These are phyloP conservation scores for Chaetops frenatus DNA, from an alignment of 2,113 vertebrate species.

Conservation along the genomic window DNA sequence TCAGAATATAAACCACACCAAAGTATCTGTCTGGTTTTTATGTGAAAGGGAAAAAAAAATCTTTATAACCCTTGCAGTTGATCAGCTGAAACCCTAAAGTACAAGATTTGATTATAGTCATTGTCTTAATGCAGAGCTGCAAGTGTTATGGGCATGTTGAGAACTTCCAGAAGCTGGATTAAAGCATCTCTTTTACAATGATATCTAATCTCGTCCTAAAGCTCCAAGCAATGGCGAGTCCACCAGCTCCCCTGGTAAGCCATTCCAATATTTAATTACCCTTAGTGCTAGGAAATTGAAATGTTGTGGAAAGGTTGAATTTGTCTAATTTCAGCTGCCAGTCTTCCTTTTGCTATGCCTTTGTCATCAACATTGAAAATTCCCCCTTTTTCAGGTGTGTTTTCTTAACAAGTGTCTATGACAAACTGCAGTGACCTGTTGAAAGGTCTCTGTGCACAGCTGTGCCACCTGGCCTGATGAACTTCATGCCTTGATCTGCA, in stretches of 20 bases:
- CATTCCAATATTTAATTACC: conserved; percentile 65
- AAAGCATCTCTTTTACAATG: conserved; percentile 68
- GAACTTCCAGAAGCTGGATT: conserved; percentile 68
- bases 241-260: conserved; percentile 66
- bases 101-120: conserved; percentile 64
- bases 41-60: neutral
- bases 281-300: conserved; percentile 51
- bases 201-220: conserved; percentile 66
- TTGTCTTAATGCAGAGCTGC: conserved; percentile 65
- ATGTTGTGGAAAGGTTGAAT: conserved; percentile 40
- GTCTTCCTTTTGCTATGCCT: conserved; percentile 57
- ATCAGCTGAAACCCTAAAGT: conserved; percentile 54
- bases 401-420: neutral
- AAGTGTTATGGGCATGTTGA: conserved; percentile 64
- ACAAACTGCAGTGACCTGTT: neutral
- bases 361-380: conserved; percentile 18
- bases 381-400: neutral
- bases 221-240: conserved; percentile 66
- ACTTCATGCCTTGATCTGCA: neutral
- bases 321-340: conserved; percentile 48
- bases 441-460: neutral
- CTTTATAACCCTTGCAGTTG: conserved; percentile 47
- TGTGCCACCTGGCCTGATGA: neutral
- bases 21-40: neutral
- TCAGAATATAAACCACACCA: neutral